phyloP scores from a whole-genome alignment of 2,797 vertebrate genomes.

The Pteropus rufus region DNA sequence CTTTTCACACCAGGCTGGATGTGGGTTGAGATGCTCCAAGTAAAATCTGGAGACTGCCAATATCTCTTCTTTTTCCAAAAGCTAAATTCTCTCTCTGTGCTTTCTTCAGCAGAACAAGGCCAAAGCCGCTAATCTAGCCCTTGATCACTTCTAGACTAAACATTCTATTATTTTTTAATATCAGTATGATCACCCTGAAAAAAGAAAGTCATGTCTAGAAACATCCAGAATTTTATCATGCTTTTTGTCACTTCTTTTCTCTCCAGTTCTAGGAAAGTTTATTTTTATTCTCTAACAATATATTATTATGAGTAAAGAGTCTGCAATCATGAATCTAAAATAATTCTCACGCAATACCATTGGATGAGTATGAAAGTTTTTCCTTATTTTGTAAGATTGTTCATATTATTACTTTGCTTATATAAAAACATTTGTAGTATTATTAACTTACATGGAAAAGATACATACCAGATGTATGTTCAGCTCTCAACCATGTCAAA shows the following conservation, averaged over 20 bases:
- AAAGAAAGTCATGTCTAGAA: background rate
- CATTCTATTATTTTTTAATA: conserved; percentile 37
- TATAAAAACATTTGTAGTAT: conserved; percentile 60
- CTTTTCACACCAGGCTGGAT: conserved; percentile 83
- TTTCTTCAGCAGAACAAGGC: conserved; percentile 35
- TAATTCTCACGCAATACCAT: conserved; percentile 4
- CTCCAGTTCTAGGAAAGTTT: background rate
- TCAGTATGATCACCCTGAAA: conserved; percentile 43
- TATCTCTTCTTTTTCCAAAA: conserved; percentile 71
- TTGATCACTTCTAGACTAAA: conserved; percentile 49
- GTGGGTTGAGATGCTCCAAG: conserved; percentile 82
- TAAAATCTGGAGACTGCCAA: conserved; percentile 82
- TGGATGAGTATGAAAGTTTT: conserved; percentile 24
- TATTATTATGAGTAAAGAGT: background rate
- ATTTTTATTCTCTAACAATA: conserved; percentile 38
- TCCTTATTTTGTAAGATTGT: conserved; percentile 74
- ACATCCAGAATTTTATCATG: background rate
- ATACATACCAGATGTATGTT: conserved; percentile 82
- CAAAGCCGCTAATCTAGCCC: background rate
- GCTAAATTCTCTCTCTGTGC: conserved; percentile 41
- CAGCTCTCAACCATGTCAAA: conserved; percentile 75
- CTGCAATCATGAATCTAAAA: conserved; percentile 37
- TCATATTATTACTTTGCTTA: conserved; percentile 77
- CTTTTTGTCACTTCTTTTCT: background rate
- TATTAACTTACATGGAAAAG: conserved; percentile 81